Conservation (phyloP, 2,797 vertebrate genomes). For the Sebastes goodei region DNA sequence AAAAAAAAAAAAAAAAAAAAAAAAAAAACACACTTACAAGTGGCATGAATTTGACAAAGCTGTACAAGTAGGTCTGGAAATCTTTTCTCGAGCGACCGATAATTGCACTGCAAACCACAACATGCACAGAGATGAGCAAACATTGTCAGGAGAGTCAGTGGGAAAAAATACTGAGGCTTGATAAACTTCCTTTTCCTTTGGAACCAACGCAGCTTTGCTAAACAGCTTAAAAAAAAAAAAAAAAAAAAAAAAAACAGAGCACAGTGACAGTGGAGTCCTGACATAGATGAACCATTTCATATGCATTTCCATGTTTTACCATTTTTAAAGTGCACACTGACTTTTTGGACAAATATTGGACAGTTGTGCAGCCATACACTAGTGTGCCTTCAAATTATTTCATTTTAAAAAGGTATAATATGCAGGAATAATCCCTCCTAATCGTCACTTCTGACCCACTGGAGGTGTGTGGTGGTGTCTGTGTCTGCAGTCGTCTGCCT, state of each 20-base stretch:
- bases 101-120: constrained; percentile 95
- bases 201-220: neutral
- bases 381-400: neutral
- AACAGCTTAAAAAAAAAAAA: neutral
- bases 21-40: constrained; percentile 87
- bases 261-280: constrained; percentile 22
- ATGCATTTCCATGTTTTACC: neutral
- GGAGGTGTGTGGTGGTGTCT: too few relatives aligned
- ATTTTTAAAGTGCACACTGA: neutral
- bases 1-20: constrained; percentile 18
- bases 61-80: constrained; percentile 96
- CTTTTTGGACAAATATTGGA: neutral
- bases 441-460: too few relatives aligned
- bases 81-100: constrained; percentile 95
- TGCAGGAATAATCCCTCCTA: too few relatives aligned
- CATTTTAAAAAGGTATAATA: neutral
- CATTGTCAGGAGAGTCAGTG: constrained; percentile 6
- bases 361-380: neutral
- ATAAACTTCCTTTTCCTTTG: neutral
- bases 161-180: neutral
- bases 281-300: neutral
- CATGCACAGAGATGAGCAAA: constrained; percentile 77
- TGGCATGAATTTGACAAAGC: constrained; percentile 97
- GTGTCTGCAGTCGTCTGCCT: too few relatives aligned
- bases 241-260: neutral